Evolutionary conservation across 2,113 vertebrate species (phyloP).

Genomic region (Urocitellus parryii): DNA sequence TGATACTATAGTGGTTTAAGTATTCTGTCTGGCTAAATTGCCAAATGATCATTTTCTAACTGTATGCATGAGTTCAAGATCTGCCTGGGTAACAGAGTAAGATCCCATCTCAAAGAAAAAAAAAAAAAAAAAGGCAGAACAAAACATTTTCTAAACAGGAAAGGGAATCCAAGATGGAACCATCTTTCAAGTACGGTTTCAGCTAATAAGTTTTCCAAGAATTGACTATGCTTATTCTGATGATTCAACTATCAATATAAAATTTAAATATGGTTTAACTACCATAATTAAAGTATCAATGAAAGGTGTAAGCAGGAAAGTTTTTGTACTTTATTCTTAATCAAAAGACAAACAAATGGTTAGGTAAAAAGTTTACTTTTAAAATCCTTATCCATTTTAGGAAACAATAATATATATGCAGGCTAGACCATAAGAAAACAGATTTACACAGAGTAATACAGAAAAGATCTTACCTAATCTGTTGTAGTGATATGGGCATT

Average conservation of each 20-base stretch:
- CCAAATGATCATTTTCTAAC: not conserved
- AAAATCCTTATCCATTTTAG: slow-evolving; percentile 10
- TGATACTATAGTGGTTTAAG: not conserved
- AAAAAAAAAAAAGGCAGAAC: not conserved
- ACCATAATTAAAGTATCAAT: slow-evolving; percentile 18
- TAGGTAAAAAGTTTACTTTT: slow-evolving; percentile 42
- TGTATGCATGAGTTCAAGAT: no score
- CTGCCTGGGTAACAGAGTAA: not conserved
- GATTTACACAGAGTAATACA: not conserved
- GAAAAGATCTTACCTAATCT: slow-evolving; percentile 93
- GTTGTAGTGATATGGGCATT: slow-evolving; percentile 95
- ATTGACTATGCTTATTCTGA: not conserved
- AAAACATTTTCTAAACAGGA: not conserved
- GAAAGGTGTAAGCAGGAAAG: not conserved
- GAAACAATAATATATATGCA: slow-evolving; percentile 4
- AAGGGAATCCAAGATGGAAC: not conserved
- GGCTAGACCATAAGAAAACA: slow-evolving; percentile 36
- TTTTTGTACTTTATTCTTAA: slow-evolving; percentile 17
- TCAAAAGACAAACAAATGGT: slow-evolving; percentile 59
- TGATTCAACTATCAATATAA: not conserved
- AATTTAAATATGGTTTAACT: slow-evolving; percentile 43
- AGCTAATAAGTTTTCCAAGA: not conserved
- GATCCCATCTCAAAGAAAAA: not conserved
- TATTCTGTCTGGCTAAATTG: not conserved
- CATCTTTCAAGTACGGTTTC: slow-evolving; percentile 10